Evolutionary conservation across 2,888 invertebrate species (phyloP), one percentile per base, ranked within the genome.

Genomic region (Pyrrhia umbra): DNA sequence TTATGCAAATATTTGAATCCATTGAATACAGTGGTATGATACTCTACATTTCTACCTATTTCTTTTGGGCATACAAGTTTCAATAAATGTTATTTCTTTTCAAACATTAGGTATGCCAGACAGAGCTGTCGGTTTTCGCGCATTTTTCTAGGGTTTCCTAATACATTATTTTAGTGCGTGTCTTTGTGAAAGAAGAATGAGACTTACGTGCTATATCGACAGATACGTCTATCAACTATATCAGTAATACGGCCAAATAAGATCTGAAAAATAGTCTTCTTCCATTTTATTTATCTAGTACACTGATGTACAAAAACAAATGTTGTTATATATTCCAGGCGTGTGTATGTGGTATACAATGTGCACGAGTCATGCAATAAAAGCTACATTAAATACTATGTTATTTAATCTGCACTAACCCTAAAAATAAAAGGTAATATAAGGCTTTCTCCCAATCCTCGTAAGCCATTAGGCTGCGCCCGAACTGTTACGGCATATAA

Each of bases 401-500:
- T 30, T 30, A 34, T 34, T 34, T 34, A 34, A 34, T 34, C 34
- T 34, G 34, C 34, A 34, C 34, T 34, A n/a, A 34, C n/a, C 34
- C 13, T 34, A 34, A 34, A n/a, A 34, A 27, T 2, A 34, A 34
- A 34, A n/a, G 30, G 13, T 30, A 30, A 4, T 13, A 30, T 30
- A 30, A 30, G 34, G 13, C 34, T 34, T 40, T 61, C 40, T 13
- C 6, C 39, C 21, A 23, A 21, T 27, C 39, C 10, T 63, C 13
- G 39, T 37, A 47, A 16, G n/a, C 23, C 43, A 30, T 9, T 16
- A 61, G 37, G 25, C 16, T 15, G 6, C n/a, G 10, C 18, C 45
- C 10, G 25, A 34, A 46, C 9, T 25, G 16, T 27, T 18, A 20
- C 27, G 16, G 46, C 16, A 18, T 20, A 3, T 37, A 16, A 23